Evolutionary conservation across 2,113 vertebrate species (phyloP).

Genomic region (Bothrops jararaca): DNA sequence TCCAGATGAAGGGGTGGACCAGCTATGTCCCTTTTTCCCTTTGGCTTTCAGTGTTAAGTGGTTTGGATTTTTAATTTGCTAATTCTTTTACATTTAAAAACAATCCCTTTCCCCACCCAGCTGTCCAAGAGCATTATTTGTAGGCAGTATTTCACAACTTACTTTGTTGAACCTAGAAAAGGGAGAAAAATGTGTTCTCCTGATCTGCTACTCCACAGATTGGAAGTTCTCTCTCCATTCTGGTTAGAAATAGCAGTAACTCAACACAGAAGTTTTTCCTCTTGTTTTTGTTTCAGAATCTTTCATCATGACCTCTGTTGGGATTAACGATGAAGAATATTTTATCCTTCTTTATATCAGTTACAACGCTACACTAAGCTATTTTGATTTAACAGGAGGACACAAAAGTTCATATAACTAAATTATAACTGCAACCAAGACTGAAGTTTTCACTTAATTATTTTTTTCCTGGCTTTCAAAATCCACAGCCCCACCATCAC

Average conservation of each 20-base stretch:
- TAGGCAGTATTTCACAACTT: not conserved
- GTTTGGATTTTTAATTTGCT: not conserved
- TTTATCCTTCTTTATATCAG: not conserved
- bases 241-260: not conserved
- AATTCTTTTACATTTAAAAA: not conserved
- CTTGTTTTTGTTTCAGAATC: not conserved
- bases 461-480: accelerated
- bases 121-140: not conserved
- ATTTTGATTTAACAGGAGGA: not conserved
- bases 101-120: not conserved
- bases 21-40: not conserved
- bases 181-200: not conserved
- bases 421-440: not conserved
- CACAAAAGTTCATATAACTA: not conserved
- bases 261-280: not conserved
- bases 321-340: not conserved
- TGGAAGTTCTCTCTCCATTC: not conserved
- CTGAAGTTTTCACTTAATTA: accelerated
- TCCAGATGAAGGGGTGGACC: not conserved
- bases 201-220: not conserved
- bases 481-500: not conserved
- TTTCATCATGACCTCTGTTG: not conserved
- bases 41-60: not conserved
- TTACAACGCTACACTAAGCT: not conserved
- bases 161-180: not conserved